Conservation (phyloP, 2,113 vertebrate genomes). For the Planiliza haematocheilus region DNA sequence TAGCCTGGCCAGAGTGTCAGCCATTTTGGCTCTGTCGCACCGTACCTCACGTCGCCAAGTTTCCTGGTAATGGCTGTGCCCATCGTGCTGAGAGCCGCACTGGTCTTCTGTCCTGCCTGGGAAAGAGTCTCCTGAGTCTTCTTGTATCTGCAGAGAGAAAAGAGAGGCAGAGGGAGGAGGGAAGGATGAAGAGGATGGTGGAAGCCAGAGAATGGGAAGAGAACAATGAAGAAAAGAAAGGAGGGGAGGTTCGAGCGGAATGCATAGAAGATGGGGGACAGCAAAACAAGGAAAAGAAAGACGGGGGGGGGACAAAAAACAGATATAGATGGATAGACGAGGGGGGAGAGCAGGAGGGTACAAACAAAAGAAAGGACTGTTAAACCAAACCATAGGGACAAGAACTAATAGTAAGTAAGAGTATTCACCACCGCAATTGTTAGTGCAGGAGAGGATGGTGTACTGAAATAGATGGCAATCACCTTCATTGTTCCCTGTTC, state of each 20-base stretch:
- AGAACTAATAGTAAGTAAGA: neutral
- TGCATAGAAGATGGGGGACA: slow-evolving; percentile 3
- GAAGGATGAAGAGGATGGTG: neutral
- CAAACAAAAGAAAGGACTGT: neutral
- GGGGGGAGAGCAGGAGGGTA: neutral
- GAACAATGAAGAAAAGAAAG: slow-evolving; percentile 4
- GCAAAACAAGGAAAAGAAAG: neutral
- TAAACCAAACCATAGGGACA: neutral
- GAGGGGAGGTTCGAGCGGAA: neutral
- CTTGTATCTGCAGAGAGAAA: slow-evolving; percentile 87
- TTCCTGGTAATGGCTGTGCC: slow-evolving; percentile 91
- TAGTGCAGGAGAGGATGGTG: too few species aligned
- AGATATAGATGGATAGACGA: neutral
- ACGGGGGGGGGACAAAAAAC: neutral
- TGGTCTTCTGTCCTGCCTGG: slow-evolving; percentile 95
- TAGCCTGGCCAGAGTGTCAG: neutral
- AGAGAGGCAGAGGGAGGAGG: neutral
- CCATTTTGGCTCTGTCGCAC: neutral
- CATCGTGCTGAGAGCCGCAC: slow-evolving; percentile 91
- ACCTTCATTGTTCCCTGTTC: too few species aligned
- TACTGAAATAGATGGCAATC: too few species aligned
- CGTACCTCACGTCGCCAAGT: slow-evolving; percentile 96
- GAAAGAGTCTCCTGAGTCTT: slow-evolving; percentile 98
- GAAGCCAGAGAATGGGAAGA: neutral
- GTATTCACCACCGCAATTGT: too few species aligned